These are phyloP conservation scores for Tychaedon coryphoeus DNA, from an alignment of 2,113 vertebrate species.

Conservation along the genomic window DNA sequence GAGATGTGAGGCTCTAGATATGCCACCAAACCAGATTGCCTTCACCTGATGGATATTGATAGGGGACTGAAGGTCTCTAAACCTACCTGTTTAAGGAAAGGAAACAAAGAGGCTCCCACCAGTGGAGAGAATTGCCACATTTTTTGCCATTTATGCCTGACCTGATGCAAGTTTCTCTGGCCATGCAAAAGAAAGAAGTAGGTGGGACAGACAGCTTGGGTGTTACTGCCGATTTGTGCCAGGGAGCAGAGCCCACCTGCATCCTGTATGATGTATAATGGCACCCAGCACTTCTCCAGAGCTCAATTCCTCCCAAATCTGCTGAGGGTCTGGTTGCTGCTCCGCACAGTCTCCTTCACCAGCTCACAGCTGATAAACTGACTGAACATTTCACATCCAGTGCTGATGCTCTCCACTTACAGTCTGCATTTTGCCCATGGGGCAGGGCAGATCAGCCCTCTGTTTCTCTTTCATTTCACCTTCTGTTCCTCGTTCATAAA, in stretches of 20 bases:
- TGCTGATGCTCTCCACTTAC: not conserved
- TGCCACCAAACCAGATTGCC: not conserved
- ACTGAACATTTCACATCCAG: not conserved
- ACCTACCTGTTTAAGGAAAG: not conserved
- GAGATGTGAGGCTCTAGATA: not conserved
- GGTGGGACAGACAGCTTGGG: not conserved
- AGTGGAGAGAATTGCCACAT: not conserved
- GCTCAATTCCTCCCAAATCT: not conserved
- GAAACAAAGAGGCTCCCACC: not conserved
- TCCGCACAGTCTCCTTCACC: not conserved
- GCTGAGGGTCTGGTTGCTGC: not conserved
- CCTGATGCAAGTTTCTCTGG: not conserved
- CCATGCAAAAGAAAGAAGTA: not conserved
- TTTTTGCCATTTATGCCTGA: not conserved
- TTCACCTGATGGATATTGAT: not conserved
- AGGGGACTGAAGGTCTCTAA: not conserved
- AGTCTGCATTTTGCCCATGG: accelerated
- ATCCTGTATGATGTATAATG: not conserved
- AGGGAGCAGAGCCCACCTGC: not conserved
- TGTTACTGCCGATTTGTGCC: not conserved
- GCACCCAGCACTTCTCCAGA: not conserved
- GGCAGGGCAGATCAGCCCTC: not conserved
- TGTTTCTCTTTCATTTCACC: not conserved
- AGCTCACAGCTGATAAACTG: not conserved
- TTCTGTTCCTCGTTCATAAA: not conserved